Percentiles rank a stretch among this genome's conserved stretches.
Evolutionary conservation across 2,797 vertebrate genomes (phyloP).

Genomic region (Phrynocephalus forsythii): DNA sequence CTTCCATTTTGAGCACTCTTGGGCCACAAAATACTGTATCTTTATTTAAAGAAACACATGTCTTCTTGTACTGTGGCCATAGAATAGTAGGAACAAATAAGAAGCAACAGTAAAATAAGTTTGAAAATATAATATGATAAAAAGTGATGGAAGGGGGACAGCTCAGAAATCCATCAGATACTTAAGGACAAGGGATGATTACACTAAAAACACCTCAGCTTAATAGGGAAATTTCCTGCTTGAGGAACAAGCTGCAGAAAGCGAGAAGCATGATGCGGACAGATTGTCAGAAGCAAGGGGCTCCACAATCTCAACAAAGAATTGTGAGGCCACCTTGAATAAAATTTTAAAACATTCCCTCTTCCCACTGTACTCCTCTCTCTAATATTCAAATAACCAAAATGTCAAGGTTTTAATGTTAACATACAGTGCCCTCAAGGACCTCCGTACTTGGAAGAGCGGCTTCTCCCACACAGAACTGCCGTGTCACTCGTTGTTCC

Average conservation of each 20-base stretch:
- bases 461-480: no score
- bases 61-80: neutral
- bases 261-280: no score
- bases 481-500: no score
- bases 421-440: no score
- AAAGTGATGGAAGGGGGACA: no score
- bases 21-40: no score
- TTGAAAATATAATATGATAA: neutral
- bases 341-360: neutral
- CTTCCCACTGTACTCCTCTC: no score
- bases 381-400: neutral
- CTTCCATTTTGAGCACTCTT: no score
- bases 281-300: neutral
- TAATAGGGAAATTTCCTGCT: neutral
- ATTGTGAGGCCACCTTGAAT: neutral
- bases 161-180: neutral
- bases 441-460: no score
- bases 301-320: neutral
- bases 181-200: neutral
- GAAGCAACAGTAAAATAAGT: neutral
- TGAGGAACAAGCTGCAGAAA: neutral
- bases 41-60: neutral
- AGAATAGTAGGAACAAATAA: neutral
- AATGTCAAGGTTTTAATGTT: neutral
- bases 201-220: neutral